Percentiles rank a stretch among this genome's conserved stretches.
Conservation (phyloP, 2,797 vertebrate species). For the Orientallactaga sibirica region DNA sequence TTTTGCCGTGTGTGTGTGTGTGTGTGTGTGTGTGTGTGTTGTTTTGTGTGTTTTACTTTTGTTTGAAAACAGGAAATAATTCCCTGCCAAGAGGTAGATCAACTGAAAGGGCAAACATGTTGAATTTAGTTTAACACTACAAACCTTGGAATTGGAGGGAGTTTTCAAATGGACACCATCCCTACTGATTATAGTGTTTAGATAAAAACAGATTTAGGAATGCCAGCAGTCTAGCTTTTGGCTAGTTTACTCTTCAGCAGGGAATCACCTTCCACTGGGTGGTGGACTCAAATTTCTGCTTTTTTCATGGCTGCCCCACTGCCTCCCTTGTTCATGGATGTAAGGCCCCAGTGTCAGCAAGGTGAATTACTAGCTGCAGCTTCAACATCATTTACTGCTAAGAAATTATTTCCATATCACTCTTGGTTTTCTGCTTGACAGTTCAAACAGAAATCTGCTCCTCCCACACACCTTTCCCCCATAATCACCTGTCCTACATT, state of each 20-base stretch:
- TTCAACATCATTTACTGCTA: conserved; percentile 84
- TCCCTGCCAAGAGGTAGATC: background rate
- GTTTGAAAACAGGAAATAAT: conserved; percentile 64
- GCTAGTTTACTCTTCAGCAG: conserved; percentile 46
- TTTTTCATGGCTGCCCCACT: conserved; percentile 78
- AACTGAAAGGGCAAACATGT: background rate
- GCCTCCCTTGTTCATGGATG: conserved; percentile 76
- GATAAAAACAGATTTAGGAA: conserved; percentile 73
- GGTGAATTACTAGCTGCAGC: conserved; percentile 81
- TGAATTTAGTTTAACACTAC: conserved; percentile 16
- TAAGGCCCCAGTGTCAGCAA: conserved; percentile 75
- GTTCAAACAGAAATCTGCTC: conserved; percentile 64
- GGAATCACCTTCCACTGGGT: conserved; percentile 60
- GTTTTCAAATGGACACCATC: conserved; percentile 33
- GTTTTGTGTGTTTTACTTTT: background rate
- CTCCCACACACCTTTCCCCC: background rate
- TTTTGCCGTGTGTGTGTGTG: background rate
- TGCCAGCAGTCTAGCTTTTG: conserved; percentile 53
- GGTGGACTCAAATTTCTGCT: conserved; percentile 70
- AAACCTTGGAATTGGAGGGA: conserved; percentile 43
- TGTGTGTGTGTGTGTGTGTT: background rate
- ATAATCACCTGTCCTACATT: conserved; percentile 83
- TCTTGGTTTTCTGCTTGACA: conserved; percentile 75
- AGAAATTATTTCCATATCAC: conserved; percentile 86
- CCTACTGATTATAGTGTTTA: conserved; percentile 67